phyloP scores from a whole-genome alignment of 2,888 invertebrate species.

The Megalurothrips usitatus region DNA sequence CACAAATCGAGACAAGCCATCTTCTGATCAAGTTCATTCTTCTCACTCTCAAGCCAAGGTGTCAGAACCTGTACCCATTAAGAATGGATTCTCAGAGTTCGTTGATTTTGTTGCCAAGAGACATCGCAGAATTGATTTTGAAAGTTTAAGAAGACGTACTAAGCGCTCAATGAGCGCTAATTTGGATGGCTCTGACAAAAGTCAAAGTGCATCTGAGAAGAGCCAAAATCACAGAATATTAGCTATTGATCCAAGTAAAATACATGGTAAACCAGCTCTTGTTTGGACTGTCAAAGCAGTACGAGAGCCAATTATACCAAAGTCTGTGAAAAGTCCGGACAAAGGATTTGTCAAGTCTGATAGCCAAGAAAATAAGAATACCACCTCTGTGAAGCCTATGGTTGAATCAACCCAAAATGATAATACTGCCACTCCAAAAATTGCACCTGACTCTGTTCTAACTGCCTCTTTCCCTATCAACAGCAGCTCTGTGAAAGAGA shows the following conservation, averaged over 20 bases:
- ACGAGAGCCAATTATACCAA: background rate
- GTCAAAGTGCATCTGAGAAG: background rate
- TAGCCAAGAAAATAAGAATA: background rate
- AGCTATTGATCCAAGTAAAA: background rate
- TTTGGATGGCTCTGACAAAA: background rate
- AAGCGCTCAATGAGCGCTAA: conserved; percentile 9
- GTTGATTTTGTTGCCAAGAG: conserved; percentile 6
- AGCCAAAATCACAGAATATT: conserved; percentile 1
- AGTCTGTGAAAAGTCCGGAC: background rate
- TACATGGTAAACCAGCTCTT: background rate
- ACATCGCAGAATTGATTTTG: background rate
- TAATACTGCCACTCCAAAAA: background rate
- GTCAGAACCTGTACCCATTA: background rate
- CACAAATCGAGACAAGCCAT: background rate
- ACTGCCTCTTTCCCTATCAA: background rate
- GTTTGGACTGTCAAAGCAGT: conserved; percentile 20
- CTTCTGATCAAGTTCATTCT: background rate
- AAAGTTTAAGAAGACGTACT: background rate
- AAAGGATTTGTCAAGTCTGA: background rate
- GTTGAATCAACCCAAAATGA: conserved; percentile 15
- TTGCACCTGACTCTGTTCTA: background rate
- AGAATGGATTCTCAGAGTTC: background rate
- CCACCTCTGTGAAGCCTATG: background rate
- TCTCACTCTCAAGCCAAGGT: background rate
- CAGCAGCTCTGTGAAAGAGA: conserved; percentile 7